Conservation (phyloP, 2,888 invertebrate genomes). For the Neelides folsomi region DNA sequence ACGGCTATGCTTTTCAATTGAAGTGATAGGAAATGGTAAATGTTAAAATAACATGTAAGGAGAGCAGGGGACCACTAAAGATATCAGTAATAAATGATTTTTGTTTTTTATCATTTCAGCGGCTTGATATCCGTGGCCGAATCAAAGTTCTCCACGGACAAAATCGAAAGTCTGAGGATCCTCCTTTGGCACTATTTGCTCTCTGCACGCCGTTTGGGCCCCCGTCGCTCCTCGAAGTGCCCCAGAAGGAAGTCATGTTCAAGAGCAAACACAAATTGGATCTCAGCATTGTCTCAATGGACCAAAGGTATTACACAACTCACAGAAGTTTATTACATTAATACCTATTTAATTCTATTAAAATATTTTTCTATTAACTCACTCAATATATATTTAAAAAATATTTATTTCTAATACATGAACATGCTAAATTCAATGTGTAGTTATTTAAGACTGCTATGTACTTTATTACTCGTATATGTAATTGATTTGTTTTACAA, state of each 20-base stretch:
- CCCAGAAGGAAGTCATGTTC: constrained; percentile 98
- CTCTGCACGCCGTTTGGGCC: constrained; percentile 99
- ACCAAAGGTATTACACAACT: constrained; percentile 55
- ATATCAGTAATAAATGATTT: background rate
- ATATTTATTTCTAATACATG: too few relatives aligned
- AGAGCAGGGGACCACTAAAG: too few relatives aligned
- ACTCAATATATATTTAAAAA: too few relatives aligned
- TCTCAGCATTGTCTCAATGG: constrained; percentile 90
- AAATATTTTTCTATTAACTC: too few relatives aligned
- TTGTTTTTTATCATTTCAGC: constrained; percentile 46
- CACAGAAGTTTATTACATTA: too few relatives aligned
- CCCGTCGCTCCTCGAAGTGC: constrained; percentile 87
- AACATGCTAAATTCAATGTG: background rate
- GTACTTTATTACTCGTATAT: too few relatives aligned
- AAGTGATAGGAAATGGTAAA: background rate
- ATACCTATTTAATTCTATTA: too few relatives aligned
- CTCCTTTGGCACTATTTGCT: constrained; percentile 87
- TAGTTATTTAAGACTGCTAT: too few relatives aligned
- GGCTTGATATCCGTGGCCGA: constrained; percentile 92
- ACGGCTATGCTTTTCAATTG: too few relatives aligned
- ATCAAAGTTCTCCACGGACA: constrained; percentile 94
- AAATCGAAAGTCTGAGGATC: constrained; percentile 84
- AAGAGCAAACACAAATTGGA: constrained; percentile 99
- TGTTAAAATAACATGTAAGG: too few relatives aligned
- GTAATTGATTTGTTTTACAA: background rate